Percentiles rank a stretch among this genome's conserved stretches.
phyloP scores from a whole-genome alignment of 2,113 vertebrate genomes.

The Chitala chitala region DNA sequence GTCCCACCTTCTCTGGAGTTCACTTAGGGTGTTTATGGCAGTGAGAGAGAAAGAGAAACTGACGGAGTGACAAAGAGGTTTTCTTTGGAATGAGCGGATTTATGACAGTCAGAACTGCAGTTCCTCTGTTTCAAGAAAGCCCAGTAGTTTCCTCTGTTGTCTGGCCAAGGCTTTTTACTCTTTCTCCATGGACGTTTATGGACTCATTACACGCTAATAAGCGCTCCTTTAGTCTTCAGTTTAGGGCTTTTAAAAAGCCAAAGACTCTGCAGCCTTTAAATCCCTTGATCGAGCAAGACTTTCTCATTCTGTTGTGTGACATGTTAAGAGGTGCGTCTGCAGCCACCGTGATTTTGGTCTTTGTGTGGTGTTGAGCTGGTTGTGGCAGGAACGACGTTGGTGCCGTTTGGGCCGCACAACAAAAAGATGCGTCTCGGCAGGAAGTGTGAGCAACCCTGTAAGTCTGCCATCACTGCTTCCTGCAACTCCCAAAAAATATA shows the following conservation, averaged over 20 bases:
- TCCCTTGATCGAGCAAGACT: not conserved
- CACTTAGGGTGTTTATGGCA: not conserved
- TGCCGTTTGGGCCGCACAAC: no score
- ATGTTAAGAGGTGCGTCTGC: no score
- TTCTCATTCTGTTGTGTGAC: not conserved
- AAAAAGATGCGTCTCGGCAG: no score
- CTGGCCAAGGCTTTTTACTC: not conserved
- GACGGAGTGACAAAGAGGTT: not conserved
- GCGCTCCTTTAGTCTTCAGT: not conserved
- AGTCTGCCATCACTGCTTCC: conserved; percentile 44
- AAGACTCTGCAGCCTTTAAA: not conserved
- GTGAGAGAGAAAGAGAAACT: not conserved
- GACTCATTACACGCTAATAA: not conserved
- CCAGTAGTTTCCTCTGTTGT: not conserved
- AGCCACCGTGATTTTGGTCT: no score
- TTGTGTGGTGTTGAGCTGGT: no score
- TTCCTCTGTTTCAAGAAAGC: not conserved
- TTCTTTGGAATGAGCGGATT: conserved; percentile 11
- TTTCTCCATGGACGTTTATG: not conserved
- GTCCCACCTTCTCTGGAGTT: not conserved
- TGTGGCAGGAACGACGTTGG: no score
- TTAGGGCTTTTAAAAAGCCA: not conserved
- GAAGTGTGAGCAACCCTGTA: no score
- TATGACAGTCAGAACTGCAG: not conserved
- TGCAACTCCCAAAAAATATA: conserved; percentile 54